A percentile compares a stretch with the other conserved stretches of the same genome.
Evolutionary conservation across 2,113 vertebrate genomes (phyloP).

Genomic region (Chamaetylas fuelleborni): DNA sequence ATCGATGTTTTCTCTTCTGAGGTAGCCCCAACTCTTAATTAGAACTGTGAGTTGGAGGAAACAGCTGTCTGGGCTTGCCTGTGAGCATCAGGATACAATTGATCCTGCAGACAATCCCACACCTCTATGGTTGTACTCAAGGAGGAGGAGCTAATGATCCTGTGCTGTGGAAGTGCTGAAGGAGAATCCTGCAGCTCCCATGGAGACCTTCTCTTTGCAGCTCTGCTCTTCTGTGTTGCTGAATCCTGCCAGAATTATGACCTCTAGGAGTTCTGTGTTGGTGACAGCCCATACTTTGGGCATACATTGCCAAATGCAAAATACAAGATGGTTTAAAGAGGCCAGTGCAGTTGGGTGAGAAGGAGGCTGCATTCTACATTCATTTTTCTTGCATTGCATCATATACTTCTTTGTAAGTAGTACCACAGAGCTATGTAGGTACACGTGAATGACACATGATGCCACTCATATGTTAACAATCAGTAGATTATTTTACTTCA

Average conservation of each 20-base stretch:
- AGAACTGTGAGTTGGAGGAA: background rate
- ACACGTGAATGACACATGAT: background rate
- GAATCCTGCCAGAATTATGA: background rate
- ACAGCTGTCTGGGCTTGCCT: background rate
- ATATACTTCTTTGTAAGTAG: background rate
- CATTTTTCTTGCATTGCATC: background rate
- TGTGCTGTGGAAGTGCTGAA: background rate
- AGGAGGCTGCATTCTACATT: background rate
- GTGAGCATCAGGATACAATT: rapidly evolving
- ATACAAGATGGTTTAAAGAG: background rate
- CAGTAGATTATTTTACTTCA: background rate
- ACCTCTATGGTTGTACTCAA: background rate
- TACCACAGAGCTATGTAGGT: rapidly evolving
- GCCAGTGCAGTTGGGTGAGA: background rate
- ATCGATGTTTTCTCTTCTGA: background rate
- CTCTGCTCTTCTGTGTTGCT: background rate
- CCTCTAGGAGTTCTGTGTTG: background rate
- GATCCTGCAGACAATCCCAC: background rate
- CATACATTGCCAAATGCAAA: background rate
- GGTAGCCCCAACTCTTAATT: background rate
- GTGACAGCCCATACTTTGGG: background rate
- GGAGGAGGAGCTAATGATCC: background rate
- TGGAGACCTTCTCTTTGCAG: background rate
- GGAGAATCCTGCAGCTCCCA: background rate
- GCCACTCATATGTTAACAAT: background rate